phyloP scores from a whole-genome alignment of 2,888 invertebrate species.

The Stenichneumon culpator region DNA sequence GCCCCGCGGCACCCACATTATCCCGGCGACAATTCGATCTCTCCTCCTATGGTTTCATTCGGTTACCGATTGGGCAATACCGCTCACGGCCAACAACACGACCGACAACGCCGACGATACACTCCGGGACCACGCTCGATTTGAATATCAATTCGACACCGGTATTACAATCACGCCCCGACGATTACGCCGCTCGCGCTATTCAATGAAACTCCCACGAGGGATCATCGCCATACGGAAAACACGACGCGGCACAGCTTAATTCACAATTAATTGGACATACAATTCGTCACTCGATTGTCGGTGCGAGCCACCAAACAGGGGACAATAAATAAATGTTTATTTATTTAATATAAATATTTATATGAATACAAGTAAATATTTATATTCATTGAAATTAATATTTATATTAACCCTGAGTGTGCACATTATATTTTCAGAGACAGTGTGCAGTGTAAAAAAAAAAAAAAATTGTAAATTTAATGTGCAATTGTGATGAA shows the following conservation, averaged over 20 bases:
- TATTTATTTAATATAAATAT: too few species aligned
- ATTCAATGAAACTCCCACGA: constrained; percentile 15
- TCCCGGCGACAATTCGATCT: constrained; percentile 27
- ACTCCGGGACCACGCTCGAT: constrained; percentile 9
- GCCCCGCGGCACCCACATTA: constrained; percentile 13
- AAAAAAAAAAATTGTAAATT: too few species aligned
- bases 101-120: background rate
- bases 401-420: too few species aligned
- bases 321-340: too few species aligned
- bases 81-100: background rate
- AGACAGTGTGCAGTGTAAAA: too few species aligned
- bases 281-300: background rate
- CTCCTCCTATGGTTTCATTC: constrained; percentile 5
- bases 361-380: too few species aligned
- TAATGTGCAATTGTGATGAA: too few species aligned
- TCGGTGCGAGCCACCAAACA: background rate
- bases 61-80: constrained; percentile 21
- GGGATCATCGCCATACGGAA: background rate
- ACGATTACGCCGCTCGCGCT: background rate
- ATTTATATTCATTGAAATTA: too few species aligned
- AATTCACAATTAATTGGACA: background rate
- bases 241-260: background rate
- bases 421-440: too few species aligned
- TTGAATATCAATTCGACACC: constrained; percentile 24
- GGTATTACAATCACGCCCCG: background rate